Conservation (phyloP, 2,797 vertebrate genomes). For the Champsocephalus gunnari region DNA sequence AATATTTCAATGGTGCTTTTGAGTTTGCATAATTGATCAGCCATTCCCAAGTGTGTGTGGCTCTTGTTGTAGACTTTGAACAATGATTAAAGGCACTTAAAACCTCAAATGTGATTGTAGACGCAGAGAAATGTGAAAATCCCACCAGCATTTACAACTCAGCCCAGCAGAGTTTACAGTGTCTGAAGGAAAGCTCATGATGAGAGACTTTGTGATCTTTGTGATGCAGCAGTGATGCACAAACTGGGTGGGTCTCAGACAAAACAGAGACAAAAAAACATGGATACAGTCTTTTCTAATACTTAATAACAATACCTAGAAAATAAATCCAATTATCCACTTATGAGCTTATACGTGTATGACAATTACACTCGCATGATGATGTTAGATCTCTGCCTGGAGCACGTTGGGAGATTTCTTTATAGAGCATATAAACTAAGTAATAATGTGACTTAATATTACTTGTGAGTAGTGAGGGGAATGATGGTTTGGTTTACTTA, state of each 20-base stretch:
- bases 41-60: not conserved
- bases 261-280: constrained; percentile 34
- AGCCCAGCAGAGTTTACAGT: constrained; percentile 1
- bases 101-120: not conserved
- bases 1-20: not conserved
- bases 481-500: not conserved
- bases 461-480: not conserved
- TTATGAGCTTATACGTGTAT: constrained; percentile 64
- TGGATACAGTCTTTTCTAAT: constrained; percentile 8
- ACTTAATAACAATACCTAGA: constrained; percentile 29
- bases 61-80: not conserved
- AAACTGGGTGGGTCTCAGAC: constrained; percentile 31
- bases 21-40: not conserved
- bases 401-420: not conserved
- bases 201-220: not conserved
- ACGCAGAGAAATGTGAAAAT: not conserved
- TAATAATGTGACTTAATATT: not conserved
- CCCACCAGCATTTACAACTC: constrained; percentile 3
- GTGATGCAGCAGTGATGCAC: constrained; percentile 20
- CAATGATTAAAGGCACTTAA: not conserved
- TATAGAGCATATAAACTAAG: not conserved
- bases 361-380: constrained; percentile 48
- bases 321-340: constrained; percentile 62
- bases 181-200: not conserved
- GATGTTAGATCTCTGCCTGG: constrained; percentile 26